phyloP scores from a whole-genome alignment of 2,888 invertebrate genomes.

The Cataglyphis livida region DNA sequence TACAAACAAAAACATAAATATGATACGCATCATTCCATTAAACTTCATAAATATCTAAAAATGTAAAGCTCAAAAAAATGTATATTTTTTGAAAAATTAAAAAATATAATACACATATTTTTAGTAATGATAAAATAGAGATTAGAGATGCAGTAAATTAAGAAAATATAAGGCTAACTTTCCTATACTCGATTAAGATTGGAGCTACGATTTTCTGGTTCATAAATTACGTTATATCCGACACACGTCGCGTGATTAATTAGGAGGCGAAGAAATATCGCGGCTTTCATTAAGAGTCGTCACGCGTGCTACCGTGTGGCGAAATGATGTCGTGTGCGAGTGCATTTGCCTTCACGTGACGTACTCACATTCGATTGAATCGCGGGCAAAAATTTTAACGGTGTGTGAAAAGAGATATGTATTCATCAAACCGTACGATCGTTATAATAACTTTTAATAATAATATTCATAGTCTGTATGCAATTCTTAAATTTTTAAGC shows the following conservation, averaged over 20 bases:
- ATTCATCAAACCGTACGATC: not conserved
- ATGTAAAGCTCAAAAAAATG: not conserved
- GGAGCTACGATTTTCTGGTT: not conserved
- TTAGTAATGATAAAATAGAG: not conserved
- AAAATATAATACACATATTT: not conserved
- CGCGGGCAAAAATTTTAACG: constrained; percentile 5
- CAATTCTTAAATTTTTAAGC: constrained; percentile 7
- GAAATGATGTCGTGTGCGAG: constrained; percentile 43
- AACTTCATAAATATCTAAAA: not conserved
- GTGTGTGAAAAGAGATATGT: not conserved
- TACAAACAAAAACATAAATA: not conserved
- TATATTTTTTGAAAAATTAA: not conserved
- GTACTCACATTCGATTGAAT: not conserved
- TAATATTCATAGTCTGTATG: not conserved
- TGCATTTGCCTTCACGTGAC: constrained; percentile 51
- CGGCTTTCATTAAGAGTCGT: constrained; percentile 24
- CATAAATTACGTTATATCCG: constrained; percentile 23
- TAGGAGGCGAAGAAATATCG: constrained; percentile 16
- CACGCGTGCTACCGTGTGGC: constrained; percentile 42
- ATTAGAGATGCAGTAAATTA: not conserved
- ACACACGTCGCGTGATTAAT: constrained; percentile 22
- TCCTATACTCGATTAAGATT: not conserved
- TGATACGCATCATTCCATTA: not conserved
- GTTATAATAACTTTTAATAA: constrained; percentile 19
- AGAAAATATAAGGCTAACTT: not conserved